Evolutionary conservation across 2,797 vertebrate species (phyloP).

Genomic region (Kryptopterus vitreolus): DNA sequence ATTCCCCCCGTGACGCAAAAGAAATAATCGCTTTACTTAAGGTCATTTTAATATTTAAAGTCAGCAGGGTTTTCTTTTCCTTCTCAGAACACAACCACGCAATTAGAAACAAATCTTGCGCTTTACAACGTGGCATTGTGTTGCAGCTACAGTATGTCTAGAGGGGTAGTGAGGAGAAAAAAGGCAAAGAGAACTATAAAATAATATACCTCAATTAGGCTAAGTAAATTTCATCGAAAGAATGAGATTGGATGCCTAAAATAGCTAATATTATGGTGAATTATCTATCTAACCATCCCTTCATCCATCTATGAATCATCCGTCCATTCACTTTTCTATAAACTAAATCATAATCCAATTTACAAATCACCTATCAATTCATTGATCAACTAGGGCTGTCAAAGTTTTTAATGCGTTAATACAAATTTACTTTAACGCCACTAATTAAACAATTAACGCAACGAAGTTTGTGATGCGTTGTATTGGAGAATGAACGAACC

Average conservation of each 20-base stretch:
- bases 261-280: neutral
- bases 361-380: neutral
- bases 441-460: too few relatives aligned
- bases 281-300: neutral
- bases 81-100: conserved; percentile 2
- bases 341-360: neutral
- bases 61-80: too few relatives aligned
- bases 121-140: conserved; percentile 48
- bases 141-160: conserved; percentile 46
- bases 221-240: neutral
- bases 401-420: too few relatives aligned
- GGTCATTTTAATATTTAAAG: too few relatives aligned
- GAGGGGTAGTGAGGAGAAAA: conserved; percentile 2
- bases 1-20: conserved; percentile 17
- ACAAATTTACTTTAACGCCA: too few relatives aligned
- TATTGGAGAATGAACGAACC: too few relatives aligned
- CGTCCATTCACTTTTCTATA: too few relatives aligned
- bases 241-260: neutral
- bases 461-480: too few relatives aligned
- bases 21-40: conserved; percentile 13
- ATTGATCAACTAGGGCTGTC: too few relatives aligned
- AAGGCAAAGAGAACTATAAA: neutral
- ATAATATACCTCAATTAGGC: neutral
- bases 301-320: neutral
- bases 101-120: conserved; percentile 55